Evolutionary conservation across 2,797 vertebrate genomes (phyloP), one percentile per base, ranked within the genome.

Genomic region (Decapterus maruadsi): DNA sequence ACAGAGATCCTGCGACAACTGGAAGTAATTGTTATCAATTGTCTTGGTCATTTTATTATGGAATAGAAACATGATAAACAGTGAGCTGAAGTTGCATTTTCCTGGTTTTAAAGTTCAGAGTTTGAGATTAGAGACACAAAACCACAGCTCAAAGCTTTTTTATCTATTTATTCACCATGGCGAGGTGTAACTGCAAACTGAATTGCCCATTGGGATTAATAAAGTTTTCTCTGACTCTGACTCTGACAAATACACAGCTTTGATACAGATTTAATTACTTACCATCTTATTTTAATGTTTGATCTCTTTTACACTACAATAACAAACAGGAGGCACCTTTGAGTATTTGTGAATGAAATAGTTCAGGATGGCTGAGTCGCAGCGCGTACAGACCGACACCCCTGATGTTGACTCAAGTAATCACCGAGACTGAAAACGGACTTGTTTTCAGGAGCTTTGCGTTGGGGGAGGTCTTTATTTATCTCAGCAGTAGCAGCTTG

Each of bases 361-460:
- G 50, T 61, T 83, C 20, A 29, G 16, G 14, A 20, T 51, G 13
- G 14, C 22, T 50, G 36, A 55, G 20, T 10, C 58, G 42, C 59
- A 58, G 22, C 56, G 45, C 29, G 34, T 63, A 46, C 54, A 63
- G 57, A 62, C 59, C 48, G 43, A 74, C 48, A 71, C 36, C 53
- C 22, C 26, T 46, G 34, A 66, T 16, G 38, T 31, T 57, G 48
- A 71, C 42, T n/a, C 8, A 46, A 59, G 50, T 48, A 53, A 58
- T 77, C 14, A 42, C 42, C 19, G 8, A 19, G 16, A 19, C 20
- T 62, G n/a, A 73, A 22, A 16, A n/a, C 26, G 58, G 1, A 55
- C 20, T 36, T 36, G 34, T 36, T 55, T 20, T 60, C 11, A 17
- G 16, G 4, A 9, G 22, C 38, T 64, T 53, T 42, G 6, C 12